Percentiles rank a stretch among this genome's conserved stretches.
Evolutionary conservation across 2,797 vertebrate species (phyloP).

Genomic region (Loriculus beryllinus): DNA sequence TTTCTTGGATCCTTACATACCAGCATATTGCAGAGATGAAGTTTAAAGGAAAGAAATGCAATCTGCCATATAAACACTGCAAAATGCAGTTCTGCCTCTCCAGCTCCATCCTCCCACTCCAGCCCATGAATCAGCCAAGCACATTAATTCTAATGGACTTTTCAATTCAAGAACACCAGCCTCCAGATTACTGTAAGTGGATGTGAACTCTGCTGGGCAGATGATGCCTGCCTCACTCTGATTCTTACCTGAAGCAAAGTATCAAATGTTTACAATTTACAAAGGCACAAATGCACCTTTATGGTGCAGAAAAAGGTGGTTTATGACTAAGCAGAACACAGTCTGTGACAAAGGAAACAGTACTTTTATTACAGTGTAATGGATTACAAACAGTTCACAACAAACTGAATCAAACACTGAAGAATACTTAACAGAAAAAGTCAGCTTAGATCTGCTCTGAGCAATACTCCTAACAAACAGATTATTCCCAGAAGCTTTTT

Average conservation of each 20-base stretch:
- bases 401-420: background rate
- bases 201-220: background rate
- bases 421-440: background rate
- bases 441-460: background rate
- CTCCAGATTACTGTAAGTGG: background rate
- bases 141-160: background rate
- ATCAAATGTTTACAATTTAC: background rate
- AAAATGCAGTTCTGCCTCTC: background rate
- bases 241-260: background rate
- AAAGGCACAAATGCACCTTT: background rate
- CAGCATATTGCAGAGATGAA: background rate
- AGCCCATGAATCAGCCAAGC: background rate
- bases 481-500: background rate
- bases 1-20: background rate
- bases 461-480: background rate
- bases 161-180: background rate
- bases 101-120: background rate
- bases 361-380: background rate
- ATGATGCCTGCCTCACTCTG: background rate
- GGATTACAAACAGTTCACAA: background rate
- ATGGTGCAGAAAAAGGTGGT: background rate
- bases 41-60: background rate
- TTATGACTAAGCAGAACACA: background rate
- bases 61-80: background rate
- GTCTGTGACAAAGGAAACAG: background rate